Base-by-base conservation (phyloP, 2,113 vertebrate genomes). In the Cyanistes caeruleus region DNA sequence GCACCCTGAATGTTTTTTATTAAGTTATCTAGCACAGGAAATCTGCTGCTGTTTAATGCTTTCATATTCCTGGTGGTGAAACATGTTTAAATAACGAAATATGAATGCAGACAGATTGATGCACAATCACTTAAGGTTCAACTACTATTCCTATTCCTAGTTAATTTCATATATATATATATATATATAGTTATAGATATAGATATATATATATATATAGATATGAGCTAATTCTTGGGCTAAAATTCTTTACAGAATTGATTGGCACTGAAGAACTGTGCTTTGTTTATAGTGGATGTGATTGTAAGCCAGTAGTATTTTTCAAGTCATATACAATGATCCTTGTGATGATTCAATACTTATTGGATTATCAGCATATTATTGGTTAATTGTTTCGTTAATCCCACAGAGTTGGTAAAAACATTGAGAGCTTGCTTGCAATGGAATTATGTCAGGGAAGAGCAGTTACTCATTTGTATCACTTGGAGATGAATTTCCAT, bases 1-100 rank as follows among this genome's bases (percentile, higher is more conserved):
- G 37, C 56, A 87, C 53, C 27, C 14, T 59, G 65, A 90, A 84
- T 96, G 51, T 74, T 96, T 95, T 89, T 89, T 58, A 85, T 94
- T 88, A 95, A 60, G 48, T 86, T 92, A 87, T 92, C 76, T 73
- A 85, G 41, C 72, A 69, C 30, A 87, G 74, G 33, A 94, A 87
- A 84, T 79, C 43, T 81, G 43, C 25, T 87, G 48, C 56, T 77
- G 20, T 89, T 97, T 85, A 95, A 94, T 69, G 25, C 80, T 89
- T 95, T 87, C 51, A 30, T 58, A 60, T 77, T 84, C 30, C 14
- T 58, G 19, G 18, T 86, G 24, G 8, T 74, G 48, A 69, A 94
- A 77, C 3, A 16, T 21, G 5, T 55, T 93, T 65, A 92, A 84
- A 72, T 75, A 20, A 4, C 86, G 65, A 92, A 90, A 72, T 80